Conservation (phyloP, 2,113 vertebrate species). For the Egretta garzetta region DNA sequence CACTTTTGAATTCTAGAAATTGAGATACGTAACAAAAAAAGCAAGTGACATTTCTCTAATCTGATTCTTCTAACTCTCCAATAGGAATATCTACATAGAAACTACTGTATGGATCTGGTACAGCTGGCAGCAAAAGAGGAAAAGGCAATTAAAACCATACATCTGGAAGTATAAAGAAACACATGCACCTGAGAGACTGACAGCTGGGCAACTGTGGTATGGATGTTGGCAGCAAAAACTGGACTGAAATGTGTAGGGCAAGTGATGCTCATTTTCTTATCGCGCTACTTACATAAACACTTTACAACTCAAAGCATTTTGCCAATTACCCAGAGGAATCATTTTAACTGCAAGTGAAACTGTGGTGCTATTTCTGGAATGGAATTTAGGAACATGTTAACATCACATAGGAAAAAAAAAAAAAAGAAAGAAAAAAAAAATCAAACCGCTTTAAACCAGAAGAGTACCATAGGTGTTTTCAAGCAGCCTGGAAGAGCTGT, state of each 20-base stretch:
- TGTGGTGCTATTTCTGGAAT: not conserved
- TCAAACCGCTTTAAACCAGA: not conserved
- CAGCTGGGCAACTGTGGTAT: not conserved
- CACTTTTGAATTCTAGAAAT: not conserved
- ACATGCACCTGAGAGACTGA: not conserved
- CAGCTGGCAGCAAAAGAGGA: not conserved
- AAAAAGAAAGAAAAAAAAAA: not conserved
- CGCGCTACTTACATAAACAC: not conserved
- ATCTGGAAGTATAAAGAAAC: not conserved
- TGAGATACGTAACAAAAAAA: not conserved
- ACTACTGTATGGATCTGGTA: not conserved
- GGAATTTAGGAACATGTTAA: not conserved
- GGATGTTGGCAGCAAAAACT: not conserved
- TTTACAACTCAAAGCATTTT: slow-evolving; percentile 23
- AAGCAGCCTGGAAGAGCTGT: not conserved
- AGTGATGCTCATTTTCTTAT: slow-evolving; percentile 8
- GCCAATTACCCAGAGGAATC: slow-evolving; percentile 11
- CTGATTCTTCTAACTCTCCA: not conserved
- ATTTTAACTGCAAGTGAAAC: slow-evolving; percentile 18
- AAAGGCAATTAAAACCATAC: not conserved
- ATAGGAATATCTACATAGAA: not conserved
- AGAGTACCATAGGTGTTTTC: not conserved
- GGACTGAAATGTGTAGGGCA: not conserved
- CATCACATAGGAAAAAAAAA: not conserved
- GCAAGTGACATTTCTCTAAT: not conserved